Conservation (phyloP, 2,888 invertebrate species). For the Agrilus cyanescens region DNA sequence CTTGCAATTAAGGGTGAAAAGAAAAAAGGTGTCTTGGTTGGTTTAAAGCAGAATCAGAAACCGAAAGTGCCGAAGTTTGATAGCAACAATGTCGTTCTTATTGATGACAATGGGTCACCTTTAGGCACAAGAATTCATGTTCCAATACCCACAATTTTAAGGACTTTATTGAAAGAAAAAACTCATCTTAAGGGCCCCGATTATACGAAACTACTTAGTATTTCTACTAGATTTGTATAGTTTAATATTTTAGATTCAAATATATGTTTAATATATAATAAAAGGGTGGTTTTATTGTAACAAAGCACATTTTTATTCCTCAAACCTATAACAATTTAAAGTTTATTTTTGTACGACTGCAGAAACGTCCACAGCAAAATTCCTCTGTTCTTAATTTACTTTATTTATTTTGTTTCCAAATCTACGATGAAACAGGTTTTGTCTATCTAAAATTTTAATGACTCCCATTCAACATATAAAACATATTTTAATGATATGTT, state of each 20-base stretch:
- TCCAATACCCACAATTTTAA: constrained; percentile 82
- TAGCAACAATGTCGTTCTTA: constrained; percentile 89
- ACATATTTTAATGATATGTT: no score
- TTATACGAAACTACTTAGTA: constrained; percentile 83
- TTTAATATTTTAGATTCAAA: neutral
- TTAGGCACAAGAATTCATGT: constrained; percentile 90
- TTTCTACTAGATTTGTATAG: constrained; percentile 80
- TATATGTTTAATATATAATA: no score
- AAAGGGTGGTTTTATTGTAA: no score
- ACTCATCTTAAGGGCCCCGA: constrained; percentile 74
- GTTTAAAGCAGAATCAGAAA: constrained; percentile 71
- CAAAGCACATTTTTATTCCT: no score
- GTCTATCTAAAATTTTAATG: no score
- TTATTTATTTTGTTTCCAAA: no score
- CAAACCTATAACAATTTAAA: no score
- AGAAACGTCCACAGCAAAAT: no score
- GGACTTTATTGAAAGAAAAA: constrained; percentile 72
- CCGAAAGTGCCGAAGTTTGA: constrained; percentile 82
- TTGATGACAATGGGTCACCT: constrained; percentile 91
- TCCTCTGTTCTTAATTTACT: no score
- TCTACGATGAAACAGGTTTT: no score
- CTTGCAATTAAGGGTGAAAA: constrained; percentile 92
- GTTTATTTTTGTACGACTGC: no score
- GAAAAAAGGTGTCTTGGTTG: constrained; percentile 85
- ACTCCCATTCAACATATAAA: no score